Evolutionary conservation across 2,888 invertebrate species (phyloP).

Genomic region (Hyposoter didymator): DNA sequence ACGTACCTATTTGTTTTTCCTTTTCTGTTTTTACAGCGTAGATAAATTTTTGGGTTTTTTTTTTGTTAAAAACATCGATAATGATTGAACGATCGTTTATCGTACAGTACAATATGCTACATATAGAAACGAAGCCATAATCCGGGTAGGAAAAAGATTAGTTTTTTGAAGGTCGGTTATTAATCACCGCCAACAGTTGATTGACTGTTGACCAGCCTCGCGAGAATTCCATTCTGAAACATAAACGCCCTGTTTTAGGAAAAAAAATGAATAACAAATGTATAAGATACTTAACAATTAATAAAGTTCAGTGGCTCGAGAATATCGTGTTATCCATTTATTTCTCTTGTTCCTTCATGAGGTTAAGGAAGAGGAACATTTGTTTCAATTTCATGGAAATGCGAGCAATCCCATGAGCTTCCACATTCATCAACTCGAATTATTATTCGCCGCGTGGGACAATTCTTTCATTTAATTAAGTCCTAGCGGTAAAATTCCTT

Average conservation of each 20-base stretch:
- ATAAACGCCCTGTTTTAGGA: slow-evolving; percentile 10
- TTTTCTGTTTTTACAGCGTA: not conserved
- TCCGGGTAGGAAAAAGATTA: slow-evolving; percentile 63
- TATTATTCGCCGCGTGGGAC: not conserved
- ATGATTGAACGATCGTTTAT: slow-evolving; percentile 32
- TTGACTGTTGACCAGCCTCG: slow-evolving; percentile 66
- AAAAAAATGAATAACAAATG: not conserved
- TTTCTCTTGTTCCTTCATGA: not conserved
- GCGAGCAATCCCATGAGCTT: not conserved
- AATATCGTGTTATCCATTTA: not conserved
- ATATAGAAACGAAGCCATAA: slow-evolving; percentile 62
- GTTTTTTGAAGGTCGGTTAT: slow-evolving; percentile 52
- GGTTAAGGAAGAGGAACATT: not conserved
- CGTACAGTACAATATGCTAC: slow-evolving; percentile 33
- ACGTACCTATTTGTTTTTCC: not conserved
- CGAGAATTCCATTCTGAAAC: slow-evolving; percentile 72
- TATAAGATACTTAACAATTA: not conserved
- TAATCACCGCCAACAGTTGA: slow-evolving; percentile 72
- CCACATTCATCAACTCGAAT: not conserved
- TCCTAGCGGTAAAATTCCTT: not conserved
- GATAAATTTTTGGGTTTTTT: slow-evolving; percentile 7
- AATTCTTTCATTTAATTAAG: not conserved
- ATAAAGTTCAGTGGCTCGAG: not conserved
- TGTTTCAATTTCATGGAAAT: not conserved
- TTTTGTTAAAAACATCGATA: slow-evolving; percentile 44